phyloP scores from a whole-genome alignment of 2,113 vertebrate genomes.

The Thamnophis sirtalis region DNA sequence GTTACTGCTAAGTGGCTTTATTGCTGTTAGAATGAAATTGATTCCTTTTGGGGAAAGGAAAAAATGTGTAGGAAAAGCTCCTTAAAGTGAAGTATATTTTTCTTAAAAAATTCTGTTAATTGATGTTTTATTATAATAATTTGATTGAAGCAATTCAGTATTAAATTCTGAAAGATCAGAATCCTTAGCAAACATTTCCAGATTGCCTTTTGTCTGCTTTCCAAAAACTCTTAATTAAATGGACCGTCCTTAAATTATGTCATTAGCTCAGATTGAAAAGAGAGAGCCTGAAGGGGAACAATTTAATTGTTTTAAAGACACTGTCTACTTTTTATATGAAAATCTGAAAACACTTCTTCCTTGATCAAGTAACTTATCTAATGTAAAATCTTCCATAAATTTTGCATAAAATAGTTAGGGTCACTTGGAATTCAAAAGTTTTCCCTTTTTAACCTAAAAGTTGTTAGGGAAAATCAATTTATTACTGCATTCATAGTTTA shows the following conservation, averaged over 20 bases:
- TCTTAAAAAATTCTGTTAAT: slow-evolving; percentile 72
- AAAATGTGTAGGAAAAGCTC: slow-evolving; percentile 67
- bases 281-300: slow-evolving; percentile 78
- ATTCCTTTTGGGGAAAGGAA: slow-evolving; percentile 64
- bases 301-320: slow-evolving; percentile 81
- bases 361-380: slow-evolving; percentile 71
- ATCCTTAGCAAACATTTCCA: slow-evolving; percentile 73
- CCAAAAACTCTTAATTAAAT: slow-evolving; percentile 82
- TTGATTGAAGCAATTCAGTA: slow-evolving; percentile 75
- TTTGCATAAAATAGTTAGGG: slow-evolving; percentile 69
- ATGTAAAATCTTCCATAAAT: slow-evolving; percentile 62
- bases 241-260: slow-evolving; percentile 81
- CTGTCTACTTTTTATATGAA: slow-evolving; percentile 53
- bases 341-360: slow-evolving; percentile 44
- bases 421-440: slow-evolving; percentile 63
- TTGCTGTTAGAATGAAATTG: slow-evolving; percentile 66
- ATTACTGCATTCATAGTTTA: slow-evolving; percentile 53
- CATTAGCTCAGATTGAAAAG: slow-evolving; percentile 81
- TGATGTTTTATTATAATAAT: slow-evolving; percentile 74
- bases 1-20: slow-evolving; percentile 60
- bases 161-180: slow-evolving; percentile 79
- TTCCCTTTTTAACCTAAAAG: slow-evolving; percentile 47
- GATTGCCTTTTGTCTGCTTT: slow-evolving; percentile 78
- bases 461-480: slow-evolving; percentile 55
- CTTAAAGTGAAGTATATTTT: slow-evolving; percentile 69